Base-by-base conservation (phyloP, 1,140 invertebrate genomes). In the Chironomus striatipennis region DNA sequence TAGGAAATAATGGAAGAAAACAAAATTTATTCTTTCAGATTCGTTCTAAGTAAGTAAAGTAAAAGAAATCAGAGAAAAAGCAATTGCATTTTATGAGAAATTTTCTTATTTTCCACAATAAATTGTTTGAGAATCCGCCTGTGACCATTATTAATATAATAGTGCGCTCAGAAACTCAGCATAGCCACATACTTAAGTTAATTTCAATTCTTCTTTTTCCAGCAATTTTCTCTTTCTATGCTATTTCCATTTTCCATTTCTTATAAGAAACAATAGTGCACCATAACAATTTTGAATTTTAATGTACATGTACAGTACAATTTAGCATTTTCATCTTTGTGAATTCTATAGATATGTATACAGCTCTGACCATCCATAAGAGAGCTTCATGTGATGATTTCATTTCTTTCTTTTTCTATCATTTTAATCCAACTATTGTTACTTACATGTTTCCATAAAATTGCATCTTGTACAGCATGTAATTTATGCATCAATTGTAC, bases 401-500 rank as follows among this genome's bases (percentile, higher is more conserved):
- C 24, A 34, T 57, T n/a, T 57, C 47, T 12, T 15, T n/a, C n/a
- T n/a, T 47, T 15, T 47, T 7, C 43, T 57, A 12, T n/a, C 47
- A 57, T n/a, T 57, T 15, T 57, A 34, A 34, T 34, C 24, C 24
- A 34, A n/a, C 43, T 57, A 15, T 57, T 57, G 43, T 57, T 57
- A 15, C 47, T 57, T 34, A 34, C 24, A 34, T 34, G n/a, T 57
- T 57, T n/a, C 4, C 4, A 15, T 57, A n/a, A 57, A 57, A 57
- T 57, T 70, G 65, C 65, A 70, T 70, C 65, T 3, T 20, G 9
- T 20, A 70, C 65, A 57, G n/a, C n/a, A 57, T 57, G 18, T 20
- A 18, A 70, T 70, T 70, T 70, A 70, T 70, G 65, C 65, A 20
- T 70, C 65, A 70, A 70, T 70, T 70, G 65, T 70, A 18, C 20